Conservation (phyloP, 2,113 vertebrate species). For the Alaudala cheleensis region DNA sequence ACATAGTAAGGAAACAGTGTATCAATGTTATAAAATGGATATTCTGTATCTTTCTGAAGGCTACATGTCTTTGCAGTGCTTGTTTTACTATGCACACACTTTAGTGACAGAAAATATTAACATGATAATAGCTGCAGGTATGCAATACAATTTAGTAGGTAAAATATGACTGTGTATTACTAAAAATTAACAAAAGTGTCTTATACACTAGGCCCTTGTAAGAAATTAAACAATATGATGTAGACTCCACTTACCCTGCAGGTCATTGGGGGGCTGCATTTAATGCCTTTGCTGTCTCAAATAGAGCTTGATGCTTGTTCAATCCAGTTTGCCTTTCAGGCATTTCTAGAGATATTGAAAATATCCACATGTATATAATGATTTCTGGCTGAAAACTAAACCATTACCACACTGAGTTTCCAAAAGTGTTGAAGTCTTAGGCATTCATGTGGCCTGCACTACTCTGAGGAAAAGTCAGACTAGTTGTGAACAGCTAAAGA, state of each 20-base stretch:
- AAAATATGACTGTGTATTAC: background rate
- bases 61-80: background rate
- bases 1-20: background rate
- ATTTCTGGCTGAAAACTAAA: background rate
- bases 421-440: background rate
- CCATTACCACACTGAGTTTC: background rate
- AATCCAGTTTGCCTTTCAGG: slow-evolving; percentile 6
- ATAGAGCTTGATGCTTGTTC: background rate
- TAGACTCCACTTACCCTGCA: background rate
- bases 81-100: background rate
- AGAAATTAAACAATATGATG: background rate
- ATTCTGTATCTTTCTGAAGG: background rate
- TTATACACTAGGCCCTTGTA: background rate
- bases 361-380: background rate
- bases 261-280: background rate
- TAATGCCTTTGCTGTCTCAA: slow-evolving; percentile 26
- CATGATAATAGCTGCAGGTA: background rate
- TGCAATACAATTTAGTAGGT: background rate
- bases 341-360: background rate
- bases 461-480: background rate
- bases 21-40: background rate
- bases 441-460: background rate
- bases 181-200: background rate
- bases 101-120: background rate
- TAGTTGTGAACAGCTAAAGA: background rate